Evolutionary conservation across 1,140 invertebrate genomes (phyloP), one percentile per base, ranked within the genome.

Genomic region (Drosophila biarmipes): DNA sequence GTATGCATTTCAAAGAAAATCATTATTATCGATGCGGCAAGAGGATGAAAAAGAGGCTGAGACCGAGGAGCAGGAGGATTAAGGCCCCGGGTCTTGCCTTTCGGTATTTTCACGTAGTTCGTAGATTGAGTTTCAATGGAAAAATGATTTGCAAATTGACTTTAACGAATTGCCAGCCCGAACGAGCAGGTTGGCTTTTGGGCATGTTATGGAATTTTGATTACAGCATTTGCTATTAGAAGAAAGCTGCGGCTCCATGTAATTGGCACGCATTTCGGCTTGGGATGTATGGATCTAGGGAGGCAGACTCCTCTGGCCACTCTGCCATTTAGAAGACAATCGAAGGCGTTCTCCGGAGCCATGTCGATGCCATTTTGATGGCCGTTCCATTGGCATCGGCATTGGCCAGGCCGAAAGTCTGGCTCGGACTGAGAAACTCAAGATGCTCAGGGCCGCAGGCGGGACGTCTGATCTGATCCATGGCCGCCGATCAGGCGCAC

Each of bases 111-210:
- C 82, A 87, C 84, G 84, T 87, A 76, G 82, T 78, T 67, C 80
- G 80, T 77, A 89, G 87, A 90, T 91, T 89, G 89, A 85, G 80
- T 90, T 90, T 90, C 89, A 89, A 90, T 90, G 89, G 89, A 90
- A 90, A 90, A 91, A 90, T 90, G 89, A 90, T 90, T 90, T 90
- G 89, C 89, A 90, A 90, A 90, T 90, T 90, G 89, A 90, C 89
- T 90, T 91, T 90, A 90, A 91, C 89, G 89, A 90, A 90, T 90
- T 90, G 89, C 80, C 45, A 42, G 59, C 45, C 64, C 63, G 61
- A 84, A 59, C 63, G 79, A 75, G 63, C 78, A 80, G 21, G 48
- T 46, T 38, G 49, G 51, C 64, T 69, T 52, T 71, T 64, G 74
- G 55, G 66, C 64, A 78, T 71, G 74, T 78, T 77, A 78, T 90